Base-by-base conservation (phyloP, 2,113 vertebrate species). In the Colinus virginianus region DNA sequence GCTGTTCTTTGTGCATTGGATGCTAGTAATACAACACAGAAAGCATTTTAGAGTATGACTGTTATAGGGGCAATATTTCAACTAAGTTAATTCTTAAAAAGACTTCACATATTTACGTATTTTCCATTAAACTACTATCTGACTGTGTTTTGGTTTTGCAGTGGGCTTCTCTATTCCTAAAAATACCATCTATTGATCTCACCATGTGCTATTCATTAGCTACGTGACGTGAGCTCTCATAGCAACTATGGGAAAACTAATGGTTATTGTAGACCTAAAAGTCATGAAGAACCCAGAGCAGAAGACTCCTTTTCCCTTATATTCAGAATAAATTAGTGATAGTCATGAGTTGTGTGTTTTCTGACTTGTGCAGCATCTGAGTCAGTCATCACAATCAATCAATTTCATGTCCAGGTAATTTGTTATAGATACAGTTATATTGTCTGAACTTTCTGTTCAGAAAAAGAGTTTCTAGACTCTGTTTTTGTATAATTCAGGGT, bases 401-500 rank as follows among this genome's bases (percentile, higher is more conserved):
- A 28, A 46, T 51, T 63, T 13, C 38, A 48, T 6, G 22, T 34
- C 10, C 4, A 36, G 9, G 10, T 51, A 4, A 55, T 38, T 46
- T 83, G 21, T 49, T 36, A 38, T 42, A 49, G 28, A 32, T 71
- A 28, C 68, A 75, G 40, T 70, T 90, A 16, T 75, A 34, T 64
- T 91, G 46, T 78, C 75, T 88, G 76, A 79, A 56, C 32, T 28
- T 71, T 69, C 12, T 80, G 40, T 78, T 36, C 36, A 36, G 36
- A 36, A 36, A 36, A 42, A 19, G 25, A 61, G 32, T 14, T 77
- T 81, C 74, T 78, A 32, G 25, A 72, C 32, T 48, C 7, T 34
- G 1, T 58, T 70, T 89, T 49, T 69, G 7, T 55, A 9, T 71
- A 42, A 51, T 93, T 70, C 96, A 99, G 99, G 99, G 98, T 74